Evolutionary conservation across 2,888 invertebrate species (phyloP), one percentile per base, ranked within the genome.

Genomic region (Osedax fenrisi): DNA sequence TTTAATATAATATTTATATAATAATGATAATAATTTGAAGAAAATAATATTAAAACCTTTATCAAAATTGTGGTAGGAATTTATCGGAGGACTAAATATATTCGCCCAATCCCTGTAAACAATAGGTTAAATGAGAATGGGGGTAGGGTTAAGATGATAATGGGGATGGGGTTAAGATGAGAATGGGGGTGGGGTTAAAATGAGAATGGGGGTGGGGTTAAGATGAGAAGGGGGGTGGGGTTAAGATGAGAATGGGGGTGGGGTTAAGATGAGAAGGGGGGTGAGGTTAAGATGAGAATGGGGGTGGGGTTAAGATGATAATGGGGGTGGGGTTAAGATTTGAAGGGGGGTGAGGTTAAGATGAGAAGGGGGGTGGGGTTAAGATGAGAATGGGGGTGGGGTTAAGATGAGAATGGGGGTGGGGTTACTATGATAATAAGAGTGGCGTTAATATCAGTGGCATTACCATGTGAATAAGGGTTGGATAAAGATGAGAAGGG

Each of bases 181-280:
- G 83, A 75, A 83, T 83, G 27, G 83, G n/a, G n/a, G 83, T 77
- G 82, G 83, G 76, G 82, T 82, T 71, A 82, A 81, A 66, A 81
- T 81, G 75, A 81, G 81, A 81, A 81, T 82, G 77, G 82, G 83
- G 59, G 82, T 81, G 78, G 0, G 75, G 77, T 56, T 72, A 69
- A 83, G 82, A 82, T 79, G n/a, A n/a, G n/a, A n/a, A n/a, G n/a
- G n/a, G 68, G 83, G 83, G 75, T 83, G 82, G 27, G 83, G 82
- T 23, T 81, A 81, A 3, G 80, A 81, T 26, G 83, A 78, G 3
- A 82, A 82, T 72, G n/a, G n/a, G n/a, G n/a, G 83, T 77, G 82
- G 83, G 76, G 82, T 82, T 71, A 82, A 81, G 66, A 81, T 81
- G 75, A 81, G 81, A 81, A 81, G 82, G 77, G 82, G 83, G 59